Base-by-base conservation (phyloP, 2,888 invertebrate genomes). In the Masnerella sp. region DNA sequence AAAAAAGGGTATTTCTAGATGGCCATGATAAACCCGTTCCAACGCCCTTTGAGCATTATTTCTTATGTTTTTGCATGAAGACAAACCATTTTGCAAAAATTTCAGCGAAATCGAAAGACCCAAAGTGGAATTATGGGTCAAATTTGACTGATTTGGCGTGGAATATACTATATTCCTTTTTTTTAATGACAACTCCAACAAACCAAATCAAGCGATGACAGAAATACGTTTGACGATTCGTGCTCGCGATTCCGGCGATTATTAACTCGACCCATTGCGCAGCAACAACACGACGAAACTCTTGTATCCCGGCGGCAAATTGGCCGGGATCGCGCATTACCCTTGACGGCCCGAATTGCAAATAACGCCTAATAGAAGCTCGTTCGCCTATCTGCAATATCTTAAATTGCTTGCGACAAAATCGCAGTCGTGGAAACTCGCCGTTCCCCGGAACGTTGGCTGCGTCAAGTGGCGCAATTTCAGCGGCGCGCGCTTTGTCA, bases 381-480 rank as follows among this genome's bases (percentile, higher is more conserved):
- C 28, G 42, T 42, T 69, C 61, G 45, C 38, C 28, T 54, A 45
- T 47, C 47, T 69, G 61, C 68, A 68, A 68, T 68, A 68, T 68
- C 69, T 52, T 54, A 61, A 45, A 69, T 61, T 69, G 52, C 54
- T n/a, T 20, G 40, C 54, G 61, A 47, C 61, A 54, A 54, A 69
- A 61, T 69, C 61, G 52, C 45, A 47, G 45, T 54, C 47, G 38
- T 52, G 69, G 61, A 69, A 69, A 69, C 36, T 61, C 40, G 47
- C 40, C 52, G 45, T 69, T 45, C 18, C 70, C 8, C 36, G 47
- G 30, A 70, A 52, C 40, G 61, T 20, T 38, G 42, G n/a, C 18
- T 36, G 40, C 45, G 40, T 61, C 61, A 42, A 70, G 70, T 62
- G 56, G 32, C 15, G 54, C 62, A 62, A 70, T 70, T 70, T 56